phyloP scores from a whole-genome alignment of 2,113 vertebrate species.

The Sturnira hondurensis region DNA sequence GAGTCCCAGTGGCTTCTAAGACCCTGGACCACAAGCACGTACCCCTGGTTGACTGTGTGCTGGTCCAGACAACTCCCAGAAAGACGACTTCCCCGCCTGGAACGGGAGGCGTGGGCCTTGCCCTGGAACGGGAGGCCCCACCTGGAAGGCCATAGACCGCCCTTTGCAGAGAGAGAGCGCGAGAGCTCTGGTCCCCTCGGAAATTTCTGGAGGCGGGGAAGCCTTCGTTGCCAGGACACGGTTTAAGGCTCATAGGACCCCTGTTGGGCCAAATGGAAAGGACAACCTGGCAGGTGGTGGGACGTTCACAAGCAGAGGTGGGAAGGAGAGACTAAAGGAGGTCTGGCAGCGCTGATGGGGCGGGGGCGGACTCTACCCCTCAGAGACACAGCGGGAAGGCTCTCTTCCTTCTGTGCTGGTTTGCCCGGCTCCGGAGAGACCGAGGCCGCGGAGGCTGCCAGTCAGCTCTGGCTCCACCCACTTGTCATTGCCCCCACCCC shows the following conservation, averaged over 20 bases:
- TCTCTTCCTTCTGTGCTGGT: background rate
- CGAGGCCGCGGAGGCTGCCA: background rate
- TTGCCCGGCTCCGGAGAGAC: background rate
- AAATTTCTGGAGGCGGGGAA: background rate
- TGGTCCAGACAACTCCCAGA: background rate
- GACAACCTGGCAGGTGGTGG: background rate
- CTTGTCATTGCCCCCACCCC: background rate
- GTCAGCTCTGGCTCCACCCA: background rate
- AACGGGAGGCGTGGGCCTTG: background rate
- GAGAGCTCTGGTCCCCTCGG: background rate
- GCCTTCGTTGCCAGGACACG: background rate
- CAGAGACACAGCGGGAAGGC: rapidly evolving
- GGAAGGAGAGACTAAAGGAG: background rate
- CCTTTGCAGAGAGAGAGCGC: background rate
- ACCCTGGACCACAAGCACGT: too few species aligned
- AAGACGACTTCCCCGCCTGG: background rate
- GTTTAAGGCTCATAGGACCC: background rate
- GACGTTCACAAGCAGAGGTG: background rate
- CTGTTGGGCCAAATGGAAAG: background rate
- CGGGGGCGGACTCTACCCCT: background rate
- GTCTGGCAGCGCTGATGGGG: background rate
- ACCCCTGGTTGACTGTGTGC: background rate
- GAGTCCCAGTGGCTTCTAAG: background rate
- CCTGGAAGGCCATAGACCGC: background rate
- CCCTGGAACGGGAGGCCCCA: too few species aligned